Conservation (phyloP, 2,113 vertebrate species). For the rabbit (Oryctolagus cuniculus) region DNA sequence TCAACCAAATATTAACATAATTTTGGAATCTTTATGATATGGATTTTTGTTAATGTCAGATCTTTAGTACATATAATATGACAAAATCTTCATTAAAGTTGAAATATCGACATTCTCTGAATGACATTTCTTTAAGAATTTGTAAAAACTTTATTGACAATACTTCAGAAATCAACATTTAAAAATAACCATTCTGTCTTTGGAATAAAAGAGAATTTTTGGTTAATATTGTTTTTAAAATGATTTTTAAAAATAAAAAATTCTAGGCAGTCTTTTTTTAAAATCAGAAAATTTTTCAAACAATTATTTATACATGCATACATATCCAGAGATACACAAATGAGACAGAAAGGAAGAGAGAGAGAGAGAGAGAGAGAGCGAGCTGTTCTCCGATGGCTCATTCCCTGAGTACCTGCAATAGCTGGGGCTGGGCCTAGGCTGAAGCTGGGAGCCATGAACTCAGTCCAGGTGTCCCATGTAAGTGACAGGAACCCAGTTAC, state of each 20-base stretch:
- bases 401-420: no score
- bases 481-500: no score
- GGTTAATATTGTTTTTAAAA: background rate
- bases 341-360: no score
- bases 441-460: no score
- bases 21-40: background rate
- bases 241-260: background rate
- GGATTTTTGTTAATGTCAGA: background rate
- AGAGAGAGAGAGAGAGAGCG: no score
- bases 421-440: no score
- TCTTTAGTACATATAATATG: background rate
- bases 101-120: conserved; percentile 17
- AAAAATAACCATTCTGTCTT: background rate
- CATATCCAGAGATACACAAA: no score
- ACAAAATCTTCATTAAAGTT: conserved; percentile 11
- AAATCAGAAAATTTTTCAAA: no score
- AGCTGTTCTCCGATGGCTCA: no score
- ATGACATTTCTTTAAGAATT: background rate
- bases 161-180: conserved; percentile 5
- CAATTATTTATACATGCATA: no score
- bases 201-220: background rate
- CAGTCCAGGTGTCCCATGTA: no score
- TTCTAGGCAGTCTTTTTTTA: no score
- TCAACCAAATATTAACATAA: background rate
- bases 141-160: background rate